phyloP scores from a whole-genome alignment of 2,113 vertebrate genomes.

The Strix uralensis region DNA sequence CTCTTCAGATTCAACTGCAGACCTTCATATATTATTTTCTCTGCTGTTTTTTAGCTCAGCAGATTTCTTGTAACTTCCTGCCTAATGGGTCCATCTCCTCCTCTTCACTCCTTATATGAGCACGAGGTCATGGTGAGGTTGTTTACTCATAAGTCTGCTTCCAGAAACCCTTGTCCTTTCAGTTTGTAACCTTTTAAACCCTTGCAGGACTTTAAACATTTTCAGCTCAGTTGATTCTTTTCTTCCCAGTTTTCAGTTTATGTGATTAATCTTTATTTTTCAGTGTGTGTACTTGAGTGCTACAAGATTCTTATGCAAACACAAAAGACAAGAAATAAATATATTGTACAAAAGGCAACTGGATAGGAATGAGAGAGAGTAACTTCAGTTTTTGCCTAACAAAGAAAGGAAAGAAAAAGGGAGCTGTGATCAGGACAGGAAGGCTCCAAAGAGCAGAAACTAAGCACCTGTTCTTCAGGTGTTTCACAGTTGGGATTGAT shows the following conservation, averaged over 20 bases:
- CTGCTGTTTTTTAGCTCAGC: slow-evolving; percentile 72
- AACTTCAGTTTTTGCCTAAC: slow-evolving; percentile 36
- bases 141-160: slow-evolving; percentile 58
- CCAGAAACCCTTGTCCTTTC: slow-evolving; percentile 62
- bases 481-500: not conserved
- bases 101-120: slow-evolving; percentile 63
- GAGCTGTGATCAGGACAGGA: not conserved
- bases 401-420: not conserved
- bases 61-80: slow-evolving; percentile 66
- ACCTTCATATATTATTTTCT: slow-evolving; percentile 72
- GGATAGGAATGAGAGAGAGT: slow-evolving; percentile 29
- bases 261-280: slow-evolving; percentile 60
- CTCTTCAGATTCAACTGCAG: slow-evolving; percentile 67
- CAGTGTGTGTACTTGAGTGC: slow-evolving; percentile 34
- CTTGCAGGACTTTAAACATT: slow-evolving; percentile 15
- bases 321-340: slow-evolving; percentile 54
- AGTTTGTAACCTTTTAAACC: slow-evolving; percentile 62
- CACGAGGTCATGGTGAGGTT: slow-evolving; percentile 55
- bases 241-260: slow-evolving; percentile 35
- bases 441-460: not conserved
- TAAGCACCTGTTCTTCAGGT: not conserved
- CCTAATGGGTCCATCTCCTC: slow-evolving; percentile 55
- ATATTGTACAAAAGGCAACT: slow-evolving; percentile 46
- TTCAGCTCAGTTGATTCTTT: slow-evolving; percentile 19
- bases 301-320: slow-evolving; percentile 45